These are phyloP conservation scores for Phenganax subtilis DNA, from an alignment of 92 coral and sea anemone species.

Conservation along the genomic window DNA sequence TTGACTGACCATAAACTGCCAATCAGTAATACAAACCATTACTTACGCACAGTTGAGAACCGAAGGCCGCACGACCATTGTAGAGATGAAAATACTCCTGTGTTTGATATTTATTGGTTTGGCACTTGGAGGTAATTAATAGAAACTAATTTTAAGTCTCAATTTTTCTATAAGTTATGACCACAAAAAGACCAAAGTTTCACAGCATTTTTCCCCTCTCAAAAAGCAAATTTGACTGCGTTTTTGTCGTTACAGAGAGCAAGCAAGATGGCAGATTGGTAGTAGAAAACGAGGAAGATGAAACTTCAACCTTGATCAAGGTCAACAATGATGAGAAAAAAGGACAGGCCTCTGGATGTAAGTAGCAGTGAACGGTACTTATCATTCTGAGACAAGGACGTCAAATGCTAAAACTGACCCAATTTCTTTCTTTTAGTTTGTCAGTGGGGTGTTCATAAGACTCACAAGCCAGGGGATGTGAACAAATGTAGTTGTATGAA, in stretches of 20 bases:
- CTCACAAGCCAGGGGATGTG: conserved; percentile 10
- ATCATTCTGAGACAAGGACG: background rate
- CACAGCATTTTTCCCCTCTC: background rate
- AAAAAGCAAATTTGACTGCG: background rate
- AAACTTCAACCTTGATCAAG: background rate
- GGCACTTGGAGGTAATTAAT: background rate
- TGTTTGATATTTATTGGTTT: background rate
- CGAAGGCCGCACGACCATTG: background rate
- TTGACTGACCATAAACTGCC: background rate
- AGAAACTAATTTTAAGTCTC: background rate
- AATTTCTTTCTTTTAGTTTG: conserved; percentile 10
- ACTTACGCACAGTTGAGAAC: background rate
- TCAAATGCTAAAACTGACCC: background rate
- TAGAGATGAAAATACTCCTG: background rate
- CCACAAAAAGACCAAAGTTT: background rate
- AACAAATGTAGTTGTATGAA: conserved; percentile 29
- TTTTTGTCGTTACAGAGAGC: background rate
- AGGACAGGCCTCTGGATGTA: background rate
- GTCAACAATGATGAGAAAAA: background rate
- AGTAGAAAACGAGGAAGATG: background rate
- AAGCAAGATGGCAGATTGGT: background rate
- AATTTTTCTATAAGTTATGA: background rate
- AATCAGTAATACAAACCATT: background rate
- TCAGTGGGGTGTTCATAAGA: conserved; percentile 20
- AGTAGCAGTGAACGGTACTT: background rate